Conservation (phyloP, 2,797 vertebrate genomes). For the Chrosomus eos region DNA sequence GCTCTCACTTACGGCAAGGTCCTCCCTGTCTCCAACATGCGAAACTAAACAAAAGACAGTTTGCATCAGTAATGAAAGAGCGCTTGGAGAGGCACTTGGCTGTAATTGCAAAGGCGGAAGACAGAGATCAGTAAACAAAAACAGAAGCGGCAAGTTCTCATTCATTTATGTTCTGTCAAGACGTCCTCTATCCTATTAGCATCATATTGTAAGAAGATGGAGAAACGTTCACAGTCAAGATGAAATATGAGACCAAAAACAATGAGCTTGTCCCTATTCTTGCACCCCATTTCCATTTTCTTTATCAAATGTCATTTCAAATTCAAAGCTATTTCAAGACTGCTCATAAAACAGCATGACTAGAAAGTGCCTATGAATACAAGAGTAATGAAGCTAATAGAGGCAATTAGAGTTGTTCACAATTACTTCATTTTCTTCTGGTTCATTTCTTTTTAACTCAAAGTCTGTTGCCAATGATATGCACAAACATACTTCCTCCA, state of each 20-base stretch:
- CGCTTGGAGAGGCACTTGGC: conserved; percentile 42
- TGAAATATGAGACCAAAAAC: conserved; percentile 2
- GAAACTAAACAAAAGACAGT: conserved; percentile 24
- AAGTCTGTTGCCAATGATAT: background rate
- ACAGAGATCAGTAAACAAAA: conserved; percentile 50
- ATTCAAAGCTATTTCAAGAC: conserved; percentile 34
- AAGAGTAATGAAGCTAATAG: conserved; percentile 72
- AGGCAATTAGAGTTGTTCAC: conserved; percentile 68
- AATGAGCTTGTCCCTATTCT: background rate
- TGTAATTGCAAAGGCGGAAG: conserved; percentile 38
- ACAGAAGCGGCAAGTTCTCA: conserved; percentile 36
- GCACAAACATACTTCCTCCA: background rate
- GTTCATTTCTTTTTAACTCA: background rate
- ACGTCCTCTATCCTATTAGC: conserved; percentile 4
- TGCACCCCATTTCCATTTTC: conserved; percentile 36
- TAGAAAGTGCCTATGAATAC: conserved; percentile 57
- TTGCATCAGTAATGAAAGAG: conserved; percentile 52
- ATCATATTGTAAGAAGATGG: background rate
- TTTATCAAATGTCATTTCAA: conserved; percentile 45
- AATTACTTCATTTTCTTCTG: conserved; percentile 60
- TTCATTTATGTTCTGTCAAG: conserved; percentile 40
- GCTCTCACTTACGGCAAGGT: conserved; percentile 3
- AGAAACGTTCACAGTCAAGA: conserved; percentile 11
- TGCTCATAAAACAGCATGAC: conserved; percentile 21
- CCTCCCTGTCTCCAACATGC: conserved; percentile 7